Conservation (phyloP, 2,888 invertebrate species). For the Lithophane ornitopus region DNA sequence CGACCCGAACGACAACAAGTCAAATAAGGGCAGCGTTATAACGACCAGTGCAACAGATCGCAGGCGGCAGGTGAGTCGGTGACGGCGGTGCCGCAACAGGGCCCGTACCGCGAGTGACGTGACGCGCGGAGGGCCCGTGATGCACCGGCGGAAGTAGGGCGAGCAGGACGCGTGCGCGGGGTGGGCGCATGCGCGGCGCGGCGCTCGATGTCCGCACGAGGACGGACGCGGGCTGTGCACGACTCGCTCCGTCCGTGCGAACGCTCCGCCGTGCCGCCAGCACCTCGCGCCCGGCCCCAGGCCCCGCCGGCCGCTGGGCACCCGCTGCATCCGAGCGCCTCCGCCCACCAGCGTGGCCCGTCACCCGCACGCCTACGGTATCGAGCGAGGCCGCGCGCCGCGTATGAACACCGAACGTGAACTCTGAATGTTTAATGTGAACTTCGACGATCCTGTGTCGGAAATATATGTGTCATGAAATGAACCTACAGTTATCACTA, state of each 20-base stretch:
- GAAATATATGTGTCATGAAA: conserved; percentile 42
- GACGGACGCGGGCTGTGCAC: conserved; percentile 56
- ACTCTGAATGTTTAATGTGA: conserved; percentile 45
- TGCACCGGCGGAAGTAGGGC: conserved; percentile 25
- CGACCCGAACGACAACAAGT: conserved; percentile 26
- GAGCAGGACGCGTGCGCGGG: conserved; percentile 41
- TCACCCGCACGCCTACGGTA: background rate
- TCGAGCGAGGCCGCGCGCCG: conserved; percentile 9
- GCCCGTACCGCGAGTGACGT: conserved; percentile 1
- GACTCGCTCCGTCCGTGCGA: conserved; percentile 34
- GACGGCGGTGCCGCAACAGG: background rate
- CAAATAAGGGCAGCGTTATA: conserved; percentile 21
- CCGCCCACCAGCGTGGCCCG: conserved; percentile 14
- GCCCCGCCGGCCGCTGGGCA: conserved; percentile 38
- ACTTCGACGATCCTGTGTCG: conserved; percentile 14
- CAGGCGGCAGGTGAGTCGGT: background rate
- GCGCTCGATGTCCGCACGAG: conserved; percentile 62
- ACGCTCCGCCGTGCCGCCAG: conserved; percentile 22
- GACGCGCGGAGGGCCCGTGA: background rate
- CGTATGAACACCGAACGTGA: background rate
- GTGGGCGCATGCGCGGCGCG: conserved; percentile 67
- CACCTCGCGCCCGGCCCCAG: conserved; percentile 32
- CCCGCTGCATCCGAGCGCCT: conserved; percentile 41
- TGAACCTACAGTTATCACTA: conserved; percentile 6
- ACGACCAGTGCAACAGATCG: conserved; percentile 51